Percentiles rank a stretch among this genome's conserved stretches.
Conservation (phyloP, 2,113 vertebrate species). For the Callospermophilus lateralis region DNA sequence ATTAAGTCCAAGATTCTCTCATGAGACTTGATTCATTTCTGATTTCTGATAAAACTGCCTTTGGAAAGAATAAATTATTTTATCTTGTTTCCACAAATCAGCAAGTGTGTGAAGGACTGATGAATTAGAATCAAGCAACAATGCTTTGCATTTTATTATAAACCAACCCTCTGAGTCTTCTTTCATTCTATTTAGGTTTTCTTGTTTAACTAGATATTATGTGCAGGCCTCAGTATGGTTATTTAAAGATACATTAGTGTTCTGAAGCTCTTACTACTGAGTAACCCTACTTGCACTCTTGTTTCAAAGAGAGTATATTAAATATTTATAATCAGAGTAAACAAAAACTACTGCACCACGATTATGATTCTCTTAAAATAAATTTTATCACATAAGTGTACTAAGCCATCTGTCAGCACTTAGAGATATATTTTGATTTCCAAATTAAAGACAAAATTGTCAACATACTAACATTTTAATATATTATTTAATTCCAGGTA, state of each 20-base stretch:
- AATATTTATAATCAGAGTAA: conserved; percentile 70
- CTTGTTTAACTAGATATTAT: background rate
- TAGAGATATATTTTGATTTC: background rate
- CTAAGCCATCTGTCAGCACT: background rate
- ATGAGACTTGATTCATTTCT: background rate
- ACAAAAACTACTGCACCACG: conserved; percentile 48
- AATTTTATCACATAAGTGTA: background rate
- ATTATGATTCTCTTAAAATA: conserved; percentile 64
- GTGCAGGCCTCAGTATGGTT: conserved; percentile 19
- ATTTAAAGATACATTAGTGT: conserved; percentile 67
- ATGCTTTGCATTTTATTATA: conserved; percentile 22
- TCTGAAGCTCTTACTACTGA: conserved; percentile 62
- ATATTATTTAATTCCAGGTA: conserved; percentile 32
- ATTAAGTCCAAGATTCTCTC: background rate
- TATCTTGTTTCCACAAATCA: background rate
- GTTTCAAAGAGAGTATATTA: conserved; percentile 67
- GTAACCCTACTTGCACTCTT: background rate
- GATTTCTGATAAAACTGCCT: background rate
- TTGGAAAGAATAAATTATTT: conserved; percentile 45
- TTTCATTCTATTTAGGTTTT: conserved; percentile 34
- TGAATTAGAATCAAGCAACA: background rate
- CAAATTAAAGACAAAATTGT: conserved; percentile 17
- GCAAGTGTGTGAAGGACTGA: conserved; percentile 4
- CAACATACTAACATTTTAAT: background rate
- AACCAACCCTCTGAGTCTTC: background rate